phyloP scores from a whole-genome alignment of 2,888 invertebrate genomes.

The Clunio marinus region DNA sequence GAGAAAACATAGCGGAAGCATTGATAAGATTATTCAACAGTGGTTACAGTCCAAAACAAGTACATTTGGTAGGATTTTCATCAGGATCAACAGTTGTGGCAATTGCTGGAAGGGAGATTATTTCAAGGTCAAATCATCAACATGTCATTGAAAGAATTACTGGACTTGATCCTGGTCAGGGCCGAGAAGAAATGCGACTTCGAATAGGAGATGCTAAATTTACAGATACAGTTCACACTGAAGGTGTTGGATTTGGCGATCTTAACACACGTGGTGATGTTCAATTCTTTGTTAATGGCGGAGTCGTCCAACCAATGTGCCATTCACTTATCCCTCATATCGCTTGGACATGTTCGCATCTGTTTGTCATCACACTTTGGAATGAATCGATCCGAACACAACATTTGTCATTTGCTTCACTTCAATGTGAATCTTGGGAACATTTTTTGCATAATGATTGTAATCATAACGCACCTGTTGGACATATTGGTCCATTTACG shows the following conservation, averaged over 20 bases:
- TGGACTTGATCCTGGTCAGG: constrained; percentile 16
- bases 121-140: neutral
- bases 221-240: constrained; percentile 4
- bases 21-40: neutral
- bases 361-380: neutral
- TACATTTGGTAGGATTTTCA: constrained; percentile 16
- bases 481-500: neutral
- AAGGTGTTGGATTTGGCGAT: constrained; percentile 11
- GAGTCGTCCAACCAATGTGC: constrained; percentile 4
- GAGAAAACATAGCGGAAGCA: neutral
- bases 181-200: neutral
- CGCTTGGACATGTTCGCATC: constrained; percentile 7
- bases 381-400: neutral
- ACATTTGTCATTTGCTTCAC: neutral
- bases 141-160: neutral
- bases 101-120: neutral
- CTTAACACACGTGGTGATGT: neutral
- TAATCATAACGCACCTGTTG: neutral
- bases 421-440: neutral
- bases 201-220: neutral
- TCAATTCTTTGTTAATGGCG: constrained; percentile 25
- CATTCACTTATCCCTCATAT: neutral
- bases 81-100: neutral
- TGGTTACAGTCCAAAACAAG: neutral
- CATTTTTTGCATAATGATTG: neutral